Evolutionary conservation across 2,113 vertebrate genomes (phyloP).

Genomic region (Notiomystis cincta): DNA sequence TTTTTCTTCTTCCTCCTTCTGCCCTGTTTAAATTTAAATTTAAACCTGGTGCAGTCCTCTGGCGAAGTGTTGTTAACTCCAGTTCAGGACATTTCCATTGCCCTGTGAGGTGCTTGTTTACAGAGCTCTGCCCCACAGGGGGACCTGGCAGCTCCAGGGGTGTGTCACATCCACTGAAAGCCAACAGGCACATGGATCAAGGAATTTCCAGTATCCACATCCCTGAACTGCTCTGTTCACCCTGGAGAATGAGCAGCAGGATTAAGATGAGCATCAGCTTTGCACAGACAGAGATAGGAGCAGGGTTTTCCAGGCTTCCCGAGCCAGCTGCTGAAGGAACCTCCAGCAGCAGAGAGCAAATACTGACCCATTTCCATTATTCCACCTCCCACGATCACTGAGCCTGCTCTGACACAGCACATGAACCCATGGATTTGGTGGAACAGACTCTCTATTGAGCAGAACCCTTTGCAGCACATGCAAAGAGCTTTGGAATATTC

Average conservation of each 20-base stretch:
- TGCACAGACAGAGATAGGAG: not conserved
- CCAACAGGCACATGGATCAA: not conserved
- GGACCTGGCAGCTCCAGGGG: not conserved
- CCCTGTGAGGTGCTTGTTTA: not conserved
- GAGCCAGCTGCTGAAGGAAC: not conserved
- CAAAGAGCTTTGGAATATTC: not conserved
- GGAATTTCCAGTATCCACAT: not conserved
- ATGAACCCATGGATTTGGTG: not conserved
- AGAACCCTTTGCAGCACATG: not conserved
- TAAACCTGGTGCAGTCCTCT: not conserved
- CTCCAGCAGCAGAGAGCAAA: not conserved
- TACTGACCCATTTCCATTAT: not conserved
- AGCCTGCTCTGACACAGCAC: not conserved
- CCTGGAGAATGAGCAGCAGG: accelerated
- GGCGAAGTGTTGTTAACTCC: not conserved
- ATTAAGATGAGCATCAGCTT: not conserved
- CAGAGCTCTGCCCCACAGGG: not conserved
- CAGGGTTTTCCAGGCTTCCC: not conserved
- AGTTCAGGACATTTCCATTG: not conserved
- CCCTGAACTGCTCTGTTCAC: not conserved
- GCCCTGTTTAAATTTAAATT: not conserved
- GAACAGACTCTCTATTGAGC: not conserved
- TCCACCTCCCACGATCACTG: not conserved
- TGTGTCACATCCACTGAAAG: not conserved
- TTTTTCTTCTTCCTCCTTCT: not conserved